phyloP scores from a whole-genome alignment of 2,888 invertebrate species.

The Nasonovia ribisnigri region DNA sequence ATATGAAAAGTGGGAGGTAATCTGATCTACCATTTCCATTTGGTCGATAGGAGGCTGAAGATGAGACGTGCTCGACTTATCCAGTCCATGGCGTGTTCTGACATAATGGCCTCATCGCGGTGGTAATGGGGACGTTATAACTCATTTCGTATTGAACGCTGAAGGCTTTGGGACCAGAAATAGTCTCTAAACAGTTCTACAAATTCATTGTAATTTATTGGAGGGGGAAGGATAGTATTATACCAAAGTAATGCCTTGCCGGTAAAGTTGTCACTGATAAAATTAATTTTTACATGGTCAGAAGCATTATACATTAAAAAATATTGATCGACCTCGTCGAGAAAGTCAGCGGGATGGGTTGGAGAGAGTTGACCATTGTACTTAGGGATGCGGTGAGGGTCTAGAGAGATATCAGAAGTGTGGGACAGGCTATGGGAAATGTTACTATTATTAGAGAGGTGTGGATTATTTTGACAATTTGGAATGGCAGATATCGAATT shows the following conservation, averaged over 20 bases:
- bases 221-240: neutral
- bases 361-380: no score
- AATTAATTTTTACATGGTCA: neutral
- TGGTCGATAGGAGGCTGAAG: neutral
- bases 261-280: neutral
- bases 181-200: neutral
- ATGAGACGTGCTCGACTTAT: neutral
- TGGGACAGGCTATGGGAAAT: no score
- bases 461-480: no score
- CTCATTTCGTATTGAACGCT: neutral
- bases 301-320: no score
- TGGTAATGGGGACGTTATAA: no score
- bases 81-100: neutral
- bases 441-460: no score
- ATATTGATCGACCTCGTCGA: no score
- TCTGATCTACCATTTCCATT: neutral
- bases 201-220: neutral
- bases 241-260: neutral
- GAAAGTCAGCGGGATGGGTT: no score
- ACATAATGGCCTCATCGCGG: neutral
- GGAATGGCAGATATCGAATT: no score
- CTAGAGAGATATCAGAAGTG: no score
- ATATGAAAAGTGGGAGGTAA: neutral
- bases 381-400: no score
- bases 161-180: neutral